Percentiles rank a stretch among this genome's conserved stretches.
phyloP scores from a whole-genome alignment of 2,113 vertebrate genomes.

The Raja brachyura region DNA sequence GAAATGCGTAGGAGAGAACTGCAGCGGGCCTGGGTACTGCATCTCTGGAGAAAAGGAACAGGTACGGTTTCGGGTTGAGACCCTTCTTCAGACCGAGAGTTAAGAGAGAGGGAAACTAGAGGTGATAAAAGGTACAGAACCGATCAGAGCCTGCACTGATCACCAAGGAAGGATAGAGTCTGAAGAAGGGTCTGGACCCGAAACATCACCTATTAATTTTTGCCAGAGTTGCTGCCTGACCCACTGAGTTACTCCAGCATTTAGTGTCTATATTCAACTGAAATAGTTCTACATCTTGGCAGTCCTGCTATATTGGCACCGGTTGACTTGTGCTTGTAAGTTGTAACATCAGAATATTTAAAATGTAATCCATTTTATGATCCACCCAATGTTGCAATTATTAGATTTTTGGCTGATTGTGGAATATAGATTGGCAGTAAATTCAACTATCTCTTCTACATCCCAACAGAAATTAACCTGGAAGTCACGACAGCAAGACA shows the following conservation, averaged over 20 bases:
- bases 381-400: neutral
- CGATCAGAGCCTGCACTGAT: no score
- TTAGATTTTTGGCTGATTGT: neutral
- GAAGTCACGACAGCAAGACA: conserved; percentile 85
- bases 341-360: conserved; percentile 3
- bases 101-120: no score
- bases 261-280: neutral
- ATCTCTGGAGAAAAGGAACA: no score
- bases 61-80: no score
- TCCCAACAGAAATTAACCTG: conserved; percentile 82
- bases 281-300: neutral
- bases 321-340: neutral
- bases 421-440: neutral
- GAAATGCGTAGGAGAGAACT: neutral
- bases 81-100: no score
- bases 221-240: no score
- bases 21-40: no score
- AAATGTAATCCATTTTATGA: neutral
- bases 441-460: neutral
- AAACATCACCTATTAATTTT: no score
- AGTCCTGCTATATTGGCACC: neutral
- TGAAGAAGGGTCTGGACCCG: no score
- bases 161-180: no score
- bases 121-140: no score
- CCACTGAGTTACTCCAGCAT: no score